phyloP scores from a whole-genome alignment of 2,888 invertebrate genomes.

The Perizoma flavofasciatum region DNA sequence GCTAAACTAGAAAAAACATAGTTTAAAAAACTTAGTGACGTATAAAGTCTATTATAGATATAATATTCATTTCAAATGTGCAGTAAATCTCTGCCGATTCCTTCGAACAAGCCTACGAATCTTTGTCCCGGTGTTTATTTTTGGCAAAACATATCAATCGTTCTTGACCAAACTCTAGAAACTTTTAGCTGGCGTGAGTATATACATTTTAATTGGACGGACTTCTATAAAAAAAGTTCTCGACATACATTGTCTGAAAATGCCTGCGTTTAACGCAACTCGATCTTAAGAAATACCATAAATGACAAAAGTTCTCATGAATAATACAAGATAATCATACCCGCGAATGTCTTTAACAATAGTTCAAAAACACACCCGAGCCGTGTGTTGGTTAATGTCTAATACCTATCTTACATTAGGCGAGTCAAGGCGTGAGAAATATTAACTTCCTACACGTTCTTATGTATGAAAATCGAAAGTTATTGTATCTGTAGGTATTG shows the following conservation, averaged over 20 bases:
- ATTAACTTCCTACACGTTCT: slow-evolving; percentile 40
- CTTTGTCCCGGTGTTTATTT: too few species aligned
- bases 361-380: slow-evolving; percentile 39
- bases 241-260: slow-evolving; percentile 27
- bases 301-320: slow-evolving; percentile 44
- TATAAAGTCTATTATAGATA: too few species aligned
- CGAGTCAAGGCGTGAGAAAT: slow-evolving; percentile 41
- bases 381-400: slow-evolving; percentile 38
- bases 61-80: too few species aligned
- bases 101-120: not conserved
- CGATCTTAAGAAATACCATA: slow-evolving; percentile 37
- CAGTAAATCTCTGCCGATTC: not conserved
- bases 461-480: slow-evolving; percentile 41
- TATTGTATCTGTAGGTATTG: slow-evolving; percentile 27
- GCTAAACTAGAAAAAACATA: not conserved
- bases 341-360: slow-evolving; percentile 39
- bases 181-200: too few species aligned
- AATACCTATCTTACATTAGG: slow-evolving; percentile 30
- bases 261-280: slow-evolving; percentile 35
- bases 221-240: slow-evolving; percentile 16
- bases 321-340: slow-evolving; percentile 37
- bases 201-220: slow-evolving; percentile 14
- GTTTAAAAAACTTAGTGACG: too few species aligned
- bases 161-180: too few species aligned
- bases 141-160: too few species aligned